Evolutionary conservation across 2,797 vertebrate species (phyloP).

Genomic region (Cossypha niveicapilla): DNA sequence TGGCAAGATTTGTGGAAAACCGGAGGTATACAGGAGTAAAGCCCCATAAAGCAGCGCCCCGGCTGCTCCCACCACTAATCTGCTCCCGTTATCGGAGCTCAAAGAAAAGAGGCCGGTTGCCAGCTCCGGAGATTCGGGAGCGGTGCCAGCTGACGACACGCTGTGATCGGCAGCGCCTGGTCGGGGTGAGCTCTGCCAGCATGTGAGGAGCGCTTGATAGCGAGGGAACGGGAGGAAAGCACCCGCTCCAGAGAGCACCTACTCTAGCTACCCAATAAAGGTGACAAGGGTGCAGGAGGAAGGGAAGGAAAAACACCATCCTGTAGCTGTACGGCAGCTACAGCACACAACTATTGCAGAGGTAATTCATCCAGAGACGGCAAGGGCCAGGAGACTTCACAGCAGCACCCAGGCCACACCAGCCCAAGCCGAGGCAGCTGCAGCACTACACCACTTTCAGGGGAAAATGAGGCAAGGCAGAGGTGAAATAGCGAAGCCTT

Average conservation of each 20-base stretch:
- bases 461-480: background rate
- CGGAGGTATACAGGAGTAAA: constrained; percentile 49
- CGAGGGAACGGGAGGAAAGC: background rate
- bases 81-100: constrained; percentile 43
- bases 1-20: constrained; percentile 73
- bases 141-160: background rate
- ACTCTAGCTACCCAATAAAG: background rate
- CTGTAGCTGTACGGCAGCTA: background rate
- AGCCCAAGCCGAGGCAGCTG: background rate
- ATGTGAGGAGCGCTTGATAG: background rate
- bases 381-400: background rate
- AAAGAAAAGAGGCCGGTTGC: constrained; percentile 43
- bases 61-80: constrained; percentile 16
- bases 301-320: background rate
- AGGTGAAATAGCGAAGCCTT: background rate
- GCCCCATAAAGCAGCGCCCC: background rate
- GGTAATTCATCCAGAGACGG: background rate
- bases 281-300: background rate
- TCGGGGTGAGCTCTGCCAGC: constrained; percentile 7
- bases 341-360: background rate
- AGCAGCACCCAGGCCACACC: background rate
- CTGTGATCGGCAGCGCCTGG: background rate
- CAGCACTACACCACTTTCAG: accelerated
- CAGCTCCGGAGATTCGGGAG: constrained; percentile 3
- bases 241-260: background rate